Conservation (phyloP, 2,888 invertebrate species). For the Itoplectis maculator region DNA sequence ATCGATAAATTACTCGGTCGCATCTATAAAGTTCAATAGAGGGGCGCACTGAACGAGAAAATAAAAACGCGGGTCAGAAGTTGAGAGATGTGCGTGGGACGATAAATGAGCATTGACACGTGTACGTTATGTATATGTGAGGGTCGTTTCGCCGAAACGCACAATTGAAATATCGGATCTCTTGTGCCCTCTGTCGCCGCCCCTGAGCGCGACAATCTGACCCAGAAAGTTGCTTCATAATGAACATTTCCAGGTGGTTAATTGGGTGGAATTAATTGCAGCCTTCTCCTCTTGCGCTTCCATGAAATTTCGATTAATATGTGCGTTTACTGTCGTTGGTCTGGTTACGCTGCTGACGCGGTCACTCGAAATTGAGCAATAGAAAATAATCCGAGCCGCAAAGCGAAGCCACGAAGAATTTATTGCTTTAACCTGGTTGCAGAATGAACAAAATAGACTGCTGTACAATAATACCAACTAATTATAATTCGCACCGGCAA, state of each 20-base stretch:
- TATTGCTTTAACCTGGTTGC: conserved; percentile 1
- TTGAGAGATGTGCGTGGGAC: conserved; percentile 7
- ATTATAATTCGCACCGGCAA: neutral
- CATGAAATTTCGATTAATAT: conserved; percentile 55
- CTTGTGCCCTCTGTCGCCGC: conserved; percentile 11
- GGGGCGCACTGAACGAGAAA: conserved; percentile 27
- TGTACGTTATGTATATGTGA: neutral
- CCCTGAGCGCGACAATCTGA: conserved; percentile 49
- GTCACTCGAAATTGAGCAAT: conserved; percentile 45
- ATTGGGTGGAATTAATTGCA: conserved; percentile 60
- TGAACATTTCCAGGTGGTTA: conserved; percentile 58
- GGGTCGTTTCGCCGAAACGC: conserved; percentile 36
- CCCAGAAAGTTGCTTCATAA: conserved; percentile 54
- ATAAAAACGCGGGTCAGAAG: conserved; percentile 31
- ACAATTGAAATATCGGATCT: conserved; percentile 58
- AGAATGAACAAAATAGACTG: neutral
- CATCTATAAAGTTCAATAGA: conserved; percentile 46
- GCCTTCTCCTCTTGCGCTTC: neutral
- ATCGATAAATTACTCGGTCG: conserved; percentile 42
- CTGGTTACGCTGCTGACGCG: conserved; percentile 13
- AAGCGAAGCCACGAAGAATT: conserved; percentile 20
- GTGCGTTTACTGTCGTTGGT: conserved; percentile 42
- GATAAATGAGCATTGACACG: conserved; percentile 31
- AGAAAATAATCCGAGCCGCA: conserved; percentile 44
- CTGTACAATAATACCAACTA: neutral